These are phyloP conservation scores for Synergus gifuensis DNA, from an alignment of 2,888 invertebrate species.

Conservation along the genomic window DNA sequence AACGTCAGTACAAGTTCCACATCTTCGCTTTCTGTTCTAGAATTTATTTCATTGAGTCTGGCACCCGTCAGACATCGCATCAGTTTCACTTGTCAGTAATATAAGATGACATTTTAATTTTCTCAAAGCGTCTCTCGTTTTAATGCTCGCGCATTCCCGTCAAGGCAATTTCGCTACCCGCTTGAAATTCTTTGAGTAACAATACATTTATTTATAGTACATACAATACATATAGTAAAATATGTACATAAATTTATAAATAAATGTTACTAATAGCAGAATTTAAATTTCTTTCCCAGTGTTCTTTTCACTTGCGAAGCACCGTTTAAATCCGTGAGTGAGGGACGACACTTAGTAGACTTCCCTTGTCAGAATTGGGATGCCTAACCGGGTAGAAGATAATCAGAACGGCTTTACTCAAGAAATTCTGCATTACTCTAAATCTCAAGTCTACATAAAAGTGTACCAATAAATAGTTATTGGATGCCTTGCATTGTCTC, in stretches of 20 bases:
- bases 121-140: background rate
- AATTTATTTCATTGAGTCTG: slow-evolving; percentile 11
- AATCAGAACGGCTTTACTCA: slow-evolving; percentile 16
- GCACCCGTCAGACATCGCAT: background rate
- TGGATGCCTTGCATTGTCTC: slow-evolving; percentile 30
- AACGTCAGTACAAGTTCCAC: background rate
- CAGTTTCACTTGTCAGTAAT: background rate
- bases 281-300: slow-evolving; percentile 7
- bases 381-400: background rate
- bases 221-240: too few species aligned
- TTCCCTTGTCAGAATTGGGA: slow-evolving; percentile 26
- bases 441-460: slow-evolving; percentile 9
- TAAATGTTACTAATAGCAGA: background rate
- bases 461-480: slow-evolving; percentile 15
- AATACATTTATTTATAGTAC: too few species aligned
- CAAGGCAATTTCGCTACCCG: background rate
- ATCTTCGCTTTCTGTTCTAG: background rate
- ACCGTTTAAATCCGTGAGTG: slow-evolving; percentile 4
- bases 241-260: background rate
- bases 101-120: background rate
- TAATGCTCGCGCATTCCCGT: background rate
- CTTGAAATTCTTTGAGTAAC: background rate
- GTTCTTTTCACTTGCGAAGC: slow-evolving; percentile 7
- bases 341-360: slow-evolving; percentile 19
- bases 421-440: slow-evolving; percentile 21